Evolutionary conservation across 2,888 invertebrate genomes (phyloP).

Genomic region (Euproctis similis): DNA sequence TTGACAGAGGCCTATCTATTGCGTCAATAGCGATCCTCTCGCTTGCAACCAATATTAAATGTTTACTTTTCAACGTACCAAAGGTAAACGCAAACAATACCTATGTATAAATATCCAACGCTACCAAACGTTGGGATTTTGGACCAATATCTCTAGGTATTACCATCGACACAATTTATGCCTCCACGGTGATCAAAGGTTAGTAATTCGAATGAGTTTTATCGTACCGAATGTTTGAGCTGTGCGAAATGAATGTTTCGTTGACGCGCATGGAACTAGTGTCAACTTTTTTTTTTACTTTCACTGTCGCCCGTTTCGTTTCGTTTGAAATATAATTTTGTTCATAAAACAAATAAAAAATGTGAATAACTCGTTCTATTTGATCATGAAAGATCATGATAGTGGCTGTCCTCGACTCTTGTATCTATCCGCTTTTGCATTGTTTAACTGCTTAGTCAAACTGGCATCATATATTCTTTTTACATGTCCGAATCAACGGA

Average conservation of each 20-base stretch:
- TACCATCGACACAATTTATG: slow-evolving; percentile 28
- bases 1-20: slow-evolving; percentile 25
- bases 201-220: slow-evolving; percentile 14
- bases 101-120: too few relatives aligned
- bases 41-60: slow-evolving; percentile 57
- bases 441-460: too few relatives aligned
- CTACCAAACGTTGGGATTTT: slow-evolving; percentile 32
- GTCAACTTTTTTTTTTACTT: too few relatives aligned
- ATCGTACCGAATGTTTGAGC: slow-evolving; percentile 4
- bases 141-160: slow-evolving; percentile 37
- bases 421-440: too few relatives aligned
- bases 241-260: slow-evolving; percentile 5
- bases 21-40: slow-evolving; percentile 23
- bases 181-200: slow-evolving; percentile 24
- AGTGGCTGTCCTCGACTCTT: too few relatives aligned
- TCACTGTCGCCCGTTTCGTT: too few relatives aligned
- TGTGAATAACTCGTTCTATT: too few relatives aligned
- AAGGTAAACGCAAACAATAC: slow-evolving; percentile 48
- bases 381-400: too few relatives aligned
- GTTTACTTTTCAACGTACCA: slow-evolving; percentile 47
- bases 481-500: too few relatives aligned
- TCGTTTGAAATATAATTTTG: too few relatives aligned
- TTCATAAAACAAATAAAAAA: too few relatives aligned
- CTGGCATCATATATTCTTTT: too few relatives aligned
- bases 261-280: slow-evolving; percentile 4